phyloP scores from a whole-genome alignment of 2,797 vertebrate species.

The Distichodus sexfasciatus region DNA sequence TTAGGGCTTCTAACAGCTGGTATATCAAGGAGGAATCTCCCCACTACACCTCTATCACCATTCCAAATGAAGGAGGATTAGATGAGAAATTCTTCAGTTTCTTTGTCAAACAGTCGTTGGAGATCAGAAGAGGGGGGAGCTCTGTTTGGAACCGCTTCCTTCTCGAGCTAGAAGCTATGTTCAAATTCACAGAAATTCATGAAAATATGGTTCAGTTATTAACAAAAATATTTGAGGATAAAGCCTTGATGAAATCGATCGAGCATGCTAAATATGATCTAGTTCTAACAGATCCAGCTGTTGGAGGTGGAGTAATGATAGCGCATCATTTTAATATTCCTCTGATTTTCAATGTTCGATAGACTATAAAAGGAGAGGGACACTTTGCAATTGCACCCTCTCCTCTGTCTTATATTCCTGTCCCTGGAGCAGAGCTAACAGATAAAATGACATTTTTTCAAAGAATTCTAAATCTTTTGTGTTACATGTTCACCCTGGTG shows the following conservation, averaged over 20 bases:
- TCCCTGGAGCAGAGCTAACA: slow-evolving; percentile 25
- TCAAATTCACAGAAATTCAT: slow-evolving; percentile 11
- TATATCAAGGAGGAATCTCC: slow-evolving; percentile 54
- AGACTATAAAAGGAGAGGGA: slow-evolving; percentile 41
- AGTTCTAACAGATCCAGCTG: slow-evolving; percentile 38
- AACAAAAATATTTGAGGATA: slow-evolving; percentile 30
- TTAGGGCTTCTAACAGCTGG: slow-evolving; percentile 39
- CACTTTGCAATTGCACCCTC: slow-evolving; percentile 44
- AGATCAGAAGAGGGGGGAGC: slow-evolving; percentile 29
- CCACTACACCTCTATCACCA: slow-evolving; percentile 43
- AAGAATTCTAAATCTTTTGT: slow-evolving; percentile 36
- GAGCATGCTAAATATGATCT: slow-evolving; percentile 38
- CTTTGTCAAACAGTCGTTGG: slow-evolving; percentile 22
- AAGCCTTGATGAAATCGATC: slow-evolving; percentile 31
- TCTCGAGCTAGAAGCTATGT: slow-evolving; percentile 4
- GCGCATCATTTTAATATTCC: slow-evolving; percentile 39
- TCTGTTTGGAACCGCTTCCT: slow-evolving; percentile 20
- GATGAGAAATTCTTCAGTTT: slow-evolving; percentile 35
- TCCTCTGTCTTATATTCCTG: slow-evolving; percentile 43
- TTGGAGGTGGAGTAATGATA: slow-evolving; percentile 40
- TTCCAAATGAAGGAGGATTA: slow-evolving; percentile 30
- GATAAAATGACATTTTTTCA: slow-evolving; percentile 48
- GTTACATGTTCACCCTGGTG: background rate
- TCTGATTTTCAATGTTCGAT: slow-evolving; percentile 43
- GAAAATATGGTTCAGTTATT: slow-evolving; percentile 31